These are phyloP conservation scores for Psylliodes chrysocephalus DNA, from an alignment of 2,888 invertebrate species.

Conservation along the genomic window DNA sequence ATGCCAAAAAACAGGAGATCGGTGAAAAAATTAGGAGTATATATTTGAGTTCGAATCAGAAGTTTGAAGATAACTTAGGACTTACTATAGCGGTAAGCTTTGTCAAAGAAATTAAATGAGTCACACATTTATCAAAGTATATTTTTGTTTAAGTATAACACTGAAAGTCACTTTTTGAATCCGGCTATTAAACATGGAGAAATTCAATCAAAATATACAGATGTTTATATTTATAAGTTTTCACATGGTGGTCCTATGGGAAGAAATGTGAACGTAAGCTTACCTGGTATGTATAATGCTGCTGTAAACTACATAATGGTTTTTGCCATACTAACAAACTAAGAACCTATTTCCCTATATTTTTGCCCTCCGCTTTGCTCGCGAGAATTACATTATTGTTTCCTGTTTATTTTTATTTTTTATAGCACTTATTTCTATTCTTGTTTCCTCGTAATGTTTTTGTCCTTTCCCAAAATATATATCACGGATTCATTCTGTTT, in stretches of 20 bases:
- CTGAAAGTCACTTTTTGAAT: constrained; percentile 41
- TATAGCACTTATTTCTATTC: neutral
- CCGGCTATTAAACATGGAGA: constrained; percentile 43
- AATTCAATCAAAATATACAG: constrained; percentile 41
- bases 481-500: neutral
- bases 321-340: too few species aligned
- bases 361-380: too few species aligned
- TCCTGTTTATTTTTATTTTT: too few species aligned
- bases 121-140: neutral
- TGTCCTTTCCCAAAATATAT: neutral
- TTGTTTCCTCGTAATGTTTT: constrained; percentile 56
- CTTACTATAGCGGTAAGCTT: constrained; percentile 41
- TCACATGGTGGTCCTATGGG: constrained; percentile 45
- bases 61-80: constrained; percentile 41
- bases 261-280: constrained; percentile 31
- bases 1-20: constrained; percentile 18
- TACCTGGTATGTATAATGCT: constrained; percentile 44
- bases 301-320: too few species aligned
- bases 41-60: constrained; percentile 35
- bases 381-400: too few species aligned
- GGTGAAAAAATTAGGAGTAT: constrained; percentile 41
- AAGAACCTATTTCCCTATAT: too few species aligned
- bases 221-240: constrained; percentile 45
- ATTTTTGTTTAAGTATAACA: constrained; percentile 38
- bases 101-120: too few species aligned